These are phyloP conservation scores for Dendrolimus houi DNA, from an alignment of 2,888 invertebrate species.

Conservation along the genomic window DNA sequence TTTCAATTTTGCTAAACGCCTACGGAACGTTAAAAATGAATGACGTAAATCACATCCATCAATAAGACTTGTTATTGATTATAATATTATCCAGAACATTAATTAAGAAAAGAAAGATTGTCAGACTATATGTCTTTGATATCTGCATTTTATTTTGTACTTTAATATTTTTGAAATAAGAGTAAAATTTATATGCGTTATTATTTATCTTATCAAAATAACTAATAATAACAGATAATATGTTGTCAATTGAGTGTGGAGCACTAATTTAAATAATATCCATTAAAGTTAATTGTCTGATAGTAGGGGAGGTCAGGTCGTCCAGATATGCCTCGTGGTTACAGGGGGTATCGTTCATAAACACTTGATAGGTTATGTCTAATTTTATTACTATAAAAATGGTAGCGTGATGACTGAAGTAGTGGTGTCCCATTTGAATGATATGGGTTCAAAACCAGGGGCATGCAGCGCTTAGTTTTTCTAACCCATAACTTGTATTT, in stretches of 20 bases:
- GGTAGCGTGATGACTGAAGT: no score
- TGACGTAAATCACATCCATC: conserved; percentile 1
- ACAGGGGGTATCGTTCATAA: conserved; percentile 24
- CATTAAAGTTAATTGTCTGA: conserved; percentile 73
- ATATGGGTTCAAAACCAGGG: no score
- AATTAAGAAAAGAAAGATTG: neutral
- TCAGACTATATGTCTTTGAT: neutral
- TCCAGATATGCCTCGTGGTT: conserved; percentile 20
- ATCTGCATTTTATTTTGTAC: conserved; percentile 10
- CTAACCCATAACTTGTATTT: no score
- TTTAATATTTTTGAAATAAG: conserved; percentile 1
- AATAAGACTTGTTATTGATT: conserved; percentile 9
- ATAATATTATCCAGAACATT: conserved; percentile 10
- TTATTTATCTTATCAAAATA: conserved; percentile 20
- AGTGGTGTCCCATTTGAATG: no score
- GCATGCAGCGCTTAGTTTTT: no score
- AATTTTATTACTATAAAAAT: no score
- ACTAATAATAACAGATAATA: conserved; percentile 4
- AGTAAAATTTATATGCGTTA: conserved; percentile 10
- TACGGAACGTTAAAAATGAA: conserved; percentile 5
- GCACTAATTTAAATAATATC: conserved; percentile 70
- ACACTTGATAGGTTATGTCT: conserved; percentile 3
- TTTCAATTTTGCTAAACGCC: no score
- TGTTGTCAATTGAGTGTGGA: conserved; percentile 54
- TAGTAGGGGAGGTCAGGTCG: conserved; percentile 47